Percentiles rank a stretch among this genome's conserved stretches.
These are phyloP conservation scores for Drosophila azteca DNA, from an alignment of 1,140 invertebrate genomes.

Conservation along the genomic window DNA sequence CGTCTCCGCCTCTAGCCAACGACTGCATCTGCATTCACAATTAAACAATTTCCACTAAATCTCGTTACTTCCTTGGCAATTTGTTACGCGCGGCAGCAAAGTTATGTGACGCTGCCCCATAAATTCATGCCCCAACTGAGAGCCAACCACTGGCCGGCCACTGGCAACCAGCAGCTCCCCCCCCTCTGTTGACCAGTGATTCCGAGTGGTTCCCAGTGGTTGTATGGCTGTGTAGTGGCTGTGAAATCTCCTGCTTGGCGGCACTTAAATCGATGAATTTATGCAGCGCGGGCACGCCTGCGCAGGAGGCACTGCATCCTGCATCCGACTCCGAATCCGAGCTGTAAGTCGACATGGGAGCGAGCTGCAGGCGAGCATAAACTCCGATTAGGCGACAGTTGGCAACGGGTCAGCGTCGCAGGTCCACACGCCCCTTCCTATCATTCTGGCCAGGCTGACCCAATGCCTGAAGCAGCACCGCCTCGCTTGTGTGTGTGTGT, in stretches of 20 bases:
- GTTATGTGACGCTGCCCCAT: slow-evolving; percentile 83
- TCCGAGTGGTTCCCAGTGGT: too few species aligned
- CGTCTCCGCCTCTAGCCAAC: not conserved
- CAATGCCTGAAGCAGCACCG: slow-evolving; percentile 51
- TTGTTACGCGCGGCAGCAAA: slow-evolving; percentile 83
- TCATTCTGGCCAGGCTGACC: slow-evolving; percentile 36
- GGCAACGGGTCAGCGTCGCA: slow-evolving; percentile 36
- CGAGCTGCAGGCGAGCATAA: slow-evolving; percentile 75
- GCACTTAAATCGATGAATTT: slow-evolving; percentile 82
- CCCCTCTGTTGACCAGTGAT: not conserved
- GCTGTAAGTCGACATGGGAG: slow-evolving; percentile 61
- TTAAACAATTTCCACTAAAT: slow-evolving; percentile 84
- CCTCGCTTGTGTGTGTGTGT: not conserved
- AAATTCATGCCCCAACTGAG: slow-evolving; percentile 79
- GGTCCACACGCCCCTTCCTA: not conserved
- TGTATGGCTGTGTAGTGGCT: slow-evolving; percentile 22
- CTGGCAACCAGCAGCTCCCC: slow-evolving; percentile 9
- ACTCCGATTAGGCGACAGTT: slow-evolving; percentile 80
- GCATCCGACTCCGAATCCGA: slow-evolving; percentile 12
- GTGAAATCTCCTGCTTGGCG: slow-evolving; percentile 68
- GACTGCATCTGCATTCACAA: slow-evolving; percentile 82
- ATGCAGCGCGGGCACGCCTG: slow-evolving; percentile 70
- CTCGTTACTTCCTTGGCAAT: slow-evolving; percentile 83
- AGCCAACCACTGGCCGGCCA: slow-evolving; percentile 22
- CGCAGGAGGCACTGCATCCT: slow-evolving; percentile 52